A percentile compares a stretch with the other conserved stretches of the same genome.
These are phyloP conservation scores for Trachelipus rathkii DNA, from an alignment of 1,140 invertebrate species.

Conservation along the genomic window DNA sequence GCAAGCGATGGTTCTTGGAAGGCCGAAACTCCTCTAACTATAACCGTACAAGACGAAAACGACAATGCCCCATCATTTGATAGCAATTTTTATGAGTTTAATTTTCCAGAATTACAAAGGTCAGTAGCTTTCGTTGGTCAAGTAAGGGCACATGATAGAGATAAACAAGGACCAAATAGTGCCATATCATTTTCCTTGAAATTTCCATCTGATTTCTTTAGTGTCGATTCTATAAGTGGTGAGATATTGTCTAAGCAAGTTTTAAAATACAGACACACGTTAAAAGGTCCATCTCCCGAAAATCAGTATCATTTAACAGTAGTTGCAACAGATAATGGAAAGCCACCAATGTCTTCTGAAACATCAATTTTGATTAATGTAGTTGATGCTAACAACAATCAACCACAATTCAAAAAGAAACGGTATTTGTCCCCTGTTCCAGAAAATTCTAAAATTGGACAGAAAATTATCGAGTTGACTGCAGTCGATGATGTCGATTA, in stretches of 20 bases:
- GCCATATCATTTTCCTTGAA: slow-evolving; percentile 85
- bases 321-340: slow-evolving; percentile 85
- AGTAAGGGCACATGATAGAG: slow-evolving; percentile 78
- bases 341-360: slow-evolving; percentile 81
- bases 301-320: slow-evolving; percentile 81
- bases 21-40: slow-evolving; percentile 79
- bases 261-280: slow-evolving; percentile 73
- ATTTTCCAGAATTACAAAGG: slow-evolving; percentile 78
- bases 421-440: slow-evolving; percentile 78
- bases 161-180: slow-evolving; percentile 91
- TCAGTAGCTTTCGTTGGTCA: slow-evolving; percentile 77
- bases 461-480: slow-evolving; percentile 60
- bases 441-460: slow-evolving; percentile 65
- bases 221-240: slow-evolving; percentile 82
- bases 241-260: slow-evolving; percentile 80
- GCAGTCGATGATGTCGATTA: slow-evolving; percentile 74
- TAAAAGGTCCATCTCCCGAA: slow-evolving; percentile 69
- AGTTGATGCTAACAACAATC: slow-evolving; percentile 83
- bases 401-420: slow-evolving; percentile 66
- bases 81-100: slow-evolving; percentile 78
- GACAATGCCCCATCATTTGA: slow-evolving; percentile 91
- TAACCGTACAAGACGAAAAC: slow-evolving; percentile 91
- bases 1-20: slow-evolving; percentile 85
- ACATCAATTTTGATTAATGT: slow-evolving; percentile 79
- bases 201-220: slow-evolving; percentile 84